Evolutionary conservation across 2,888 invertebrate species (phyloP).

Genomic region (Melanostoma mellinum): DNA sequence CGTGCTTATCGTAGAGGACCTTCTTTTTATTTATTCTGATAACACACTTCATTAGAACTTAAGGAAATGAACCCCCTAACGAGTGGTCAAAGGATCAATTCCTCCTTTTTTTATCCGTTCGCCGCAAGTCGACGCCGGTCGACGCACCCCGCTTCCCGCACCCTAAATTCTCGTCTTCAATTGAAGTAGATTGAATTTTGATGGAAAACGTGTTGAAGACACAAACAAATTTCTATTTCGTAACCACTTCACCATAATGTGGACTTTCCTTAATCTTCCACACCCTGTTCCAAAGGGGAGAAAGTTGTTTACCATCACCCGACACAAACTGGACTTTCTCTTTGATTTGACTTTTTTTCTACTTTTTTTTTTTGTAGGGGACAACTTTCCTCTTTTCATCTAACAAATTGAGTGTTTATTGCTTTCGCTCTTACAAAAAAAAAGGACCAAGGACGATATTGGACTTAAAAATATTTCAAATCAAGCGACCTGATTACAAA

Average conservation of each 20-base stretch:
- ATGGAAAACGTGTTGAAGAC: slow-evolving; percentile 66
- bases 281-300: slow-evolving; percentile 26
- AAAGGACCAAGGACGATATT: slow-evolving; percentile 23
- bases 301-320: slow-evolving; percentile 9
- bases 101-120: slow-evolving; percentile 29
- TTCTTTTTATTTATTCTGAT: slow-evolving; percentile 60
- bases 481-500: slow-evolving; percentile 65
- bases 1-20: slow-evolving; percentile 30
- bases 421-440: slow-evolving; percentile 28
- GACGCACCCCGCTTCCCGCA: background rate
- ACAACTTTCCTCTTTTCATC: slow-evolving; percentile 26
- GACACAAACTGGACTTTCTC: slow-evolving; percentile 24
- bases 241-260: slow-evolving; percentile 34
- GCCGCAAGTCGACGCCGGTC: background rate
- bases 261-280: slow-evolving; percentile 52
- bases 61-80: slow-evolving; percentile 70
- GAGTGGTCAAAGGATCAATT: slow-evolving; percentile 72
- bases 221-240: slow-evolving; percentile 60
- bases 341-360: slow-evolving; percentile 44
- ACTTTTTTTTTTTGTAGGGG: slow-evolving; percentile 13
- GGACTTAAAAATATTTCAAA: slow-evolving; percentile 47
- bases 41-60: slow-evolving; percentile 69
- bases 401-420: slow-evolving; percentile 61
- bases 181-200: slow-evolving; percentile 70
- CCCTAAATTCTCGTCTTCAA: slow-evolving; percentile 9